Evolutionary conservation across 2,113 vertebrate species (phyloP).

Genomic region (Indicator indicator): DNA sequence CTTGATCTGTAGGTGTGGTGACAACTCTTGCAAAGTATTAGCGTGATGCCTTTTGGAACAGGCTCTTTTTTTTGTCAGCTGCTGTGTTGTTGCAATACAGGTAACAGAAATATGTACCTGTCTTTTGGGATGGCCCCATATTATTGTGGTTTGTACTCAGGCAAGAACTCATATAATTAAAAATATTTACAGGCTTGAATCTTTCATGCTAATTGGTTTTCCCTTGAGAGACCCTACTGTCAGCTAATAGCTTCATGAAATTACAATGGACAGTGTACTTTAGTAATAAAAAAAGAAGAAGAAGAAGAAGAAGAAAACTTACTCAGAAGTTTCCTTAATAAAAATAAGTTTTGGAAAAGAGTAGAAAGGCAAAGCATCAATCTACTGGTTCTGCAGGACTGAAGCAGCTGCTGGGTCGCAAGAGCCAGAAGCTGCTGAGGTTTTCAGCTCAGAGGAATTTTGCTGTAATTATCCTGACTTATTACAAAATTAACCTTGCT

Average conservation of each 20-base stretch:
- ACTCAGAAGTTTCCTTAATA: not conserved
- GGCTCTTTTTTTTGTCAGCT: not conserved
- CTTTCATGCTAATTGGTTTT: not conserved
- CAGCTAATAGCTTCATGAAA: not conserved
- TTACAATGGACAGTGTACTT: not conserved
- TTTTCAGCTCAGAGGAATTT: not conserved
- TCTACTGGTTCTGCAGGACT: not conserved
- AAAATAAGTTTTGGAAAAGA: not conserved
- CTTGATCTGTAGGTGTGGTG: not conserved
- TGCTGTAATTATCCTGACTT: constrained; percentile 19
- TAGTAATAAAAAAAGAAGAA: not conserved
- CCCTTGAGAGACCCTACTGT: not conserved
- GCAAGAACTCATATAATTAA: not conserved
- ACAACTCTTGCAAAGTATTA: not conserved
- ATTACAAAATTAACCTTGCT: constrained; percentile 35
- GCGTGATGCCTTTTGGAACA: not conserved
- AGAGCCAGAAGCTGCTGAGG: not conserved
- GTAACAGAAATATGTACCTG: not conserved
- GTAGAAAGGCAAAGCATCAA: not conserved
- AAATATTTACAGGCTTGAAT: not conserved
- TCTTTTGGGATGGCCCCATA: not conserved
- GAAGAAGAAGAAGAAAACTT: not conserved
- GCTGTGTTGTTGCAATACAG: not conserved
- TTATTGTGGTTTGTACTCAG: not conserved
- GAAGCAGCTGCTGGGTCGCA: constrained; percentile 2